phyloP scores from a whole-genome alignment of 2,113 vertebrate species.

The Melanostigma gelatinosum region DNA sequence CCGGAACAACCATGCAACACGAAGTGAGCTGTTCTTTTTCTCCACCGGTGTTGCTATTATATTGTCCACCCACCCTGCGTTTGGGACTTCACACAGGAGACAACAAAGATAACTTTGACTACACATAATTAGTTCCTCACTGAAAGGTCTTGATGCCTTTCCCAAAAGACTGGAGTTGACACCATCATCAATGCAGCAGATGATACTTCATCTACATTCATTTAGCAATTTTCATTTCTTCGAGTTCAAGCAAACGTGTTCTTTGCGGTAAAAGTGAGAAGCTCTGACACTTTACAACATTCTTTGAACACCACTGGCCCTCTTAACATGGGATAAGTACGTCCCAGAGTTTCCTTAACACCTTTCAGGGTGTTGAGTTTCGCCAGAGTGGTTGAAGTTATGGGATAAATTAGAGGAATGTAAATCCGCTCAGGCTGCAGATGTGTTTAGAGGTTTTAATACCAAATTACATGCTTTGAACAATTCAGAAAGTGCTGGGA shows the following conservation, averaged over 20 bases:
- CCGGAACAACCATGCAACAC: neutral
- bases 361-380: slow-evolving; percentile 28
- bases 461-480: slow-evolving; percentile 44
- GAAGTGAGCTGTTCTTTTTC: neutral
- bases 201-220: neutral
- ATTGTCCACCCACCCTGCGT: neutral
- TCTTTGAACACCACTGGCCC: slow-evolving; percentile 27
- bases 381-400: slow-evolving; percentile 14
- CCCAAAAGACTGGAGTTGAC: neutral
- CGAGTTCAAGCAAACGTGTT: slow-evolving; percentile 13
- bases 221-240: neutral
- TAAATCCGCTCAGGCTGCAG: slow-evolving; percentile 49
- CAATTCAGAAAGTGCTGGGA: slow-evolving; percentile 21
- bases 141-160: neutral
- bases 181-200: neutral
- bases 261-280: neutral
- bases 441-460: slow-evolving; percentile 51
- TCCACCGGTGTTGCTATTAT: neutral
- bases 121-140: neutral
- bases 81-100: neutral
- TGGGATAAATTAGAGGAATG: slow-evolving; percentile 42
- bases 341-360: slow-evolving; percentile 25
- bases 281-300: slow-evolving; percentile 13
- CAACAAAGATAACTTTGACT: neutral
- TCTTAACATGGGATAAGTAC: slow-evolving; percentile 30